Conservation (phyloP, 2,888 invertebrate genomes). For the Rhamphomyia laevipes region DNA sequence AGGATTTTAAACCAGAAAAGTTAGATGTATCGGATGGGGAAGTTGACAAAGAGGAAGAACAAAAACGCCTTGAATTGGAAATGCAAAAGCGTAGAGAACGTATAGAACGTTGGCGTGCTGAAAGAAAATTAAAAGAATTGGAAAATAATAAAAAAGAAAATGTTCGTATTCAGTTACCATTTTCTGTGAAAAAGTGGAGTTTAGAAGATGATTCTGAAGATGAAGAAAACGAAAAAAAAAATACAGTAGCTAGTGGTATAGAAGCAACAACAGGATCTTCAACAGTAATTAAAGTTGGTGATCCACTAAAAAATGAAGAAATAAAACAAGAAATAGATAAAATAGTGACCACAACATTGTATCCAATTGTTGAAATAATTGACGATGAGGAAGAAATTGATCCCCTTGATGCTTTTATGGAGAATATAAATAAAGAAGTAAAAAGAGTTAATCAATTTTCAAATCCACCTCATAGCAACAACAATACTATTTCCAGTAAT, state of each 20-base stretch:
- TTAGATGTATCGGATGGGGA: conserved; percentile 38
- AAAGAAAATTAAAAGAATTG: conserved; percentile 77
- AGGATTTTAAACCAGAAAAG: conserved; percentile 14
- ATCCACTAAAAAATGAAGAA: conserved; percentile 4
- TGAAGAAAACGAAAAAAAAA: conserved; percentile 39
- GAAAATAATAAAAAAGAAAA: conserved; percentile 69
- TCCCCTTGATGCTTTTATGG: conserved; percentile 96
- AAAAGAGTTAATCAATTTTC: conserved; percentile 35
- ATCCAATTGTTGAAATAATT: conserved; percentile 29
- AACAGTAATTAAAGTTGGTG: neutral
- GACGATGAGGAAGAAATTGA: conserved; percentile 72
- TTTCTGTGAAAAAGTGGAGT: conserved; percentile 75
- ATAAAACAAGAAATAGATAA: conserved; percentile 40
- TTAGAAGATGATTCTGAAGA: conserved; percentile 94
- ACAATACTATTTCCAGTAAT: conserved; percentile 25
- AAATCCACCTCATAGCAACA: conserved; percentile 35
- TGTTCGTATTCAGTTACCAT: conserved; percentile 40
- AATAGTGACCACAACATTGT: neutral
- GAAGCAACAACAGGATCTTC: neutral
- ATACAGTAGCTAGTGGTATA: conserved; percentile 1
- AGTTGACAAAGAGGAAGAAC: conserved; percentile 71
- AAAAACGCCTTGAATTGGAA: conserved; percentile 78
- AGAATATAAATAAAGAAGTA: conserved; percentile 54
- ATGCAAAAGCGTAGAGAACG: conserved; percentile 93
- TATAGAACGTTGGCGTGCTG: conserved; percentile 92